phyloP scores from a whole-genome alignment of 2,888 invertebrate genomes.

The Brenthis ino region DNA sequence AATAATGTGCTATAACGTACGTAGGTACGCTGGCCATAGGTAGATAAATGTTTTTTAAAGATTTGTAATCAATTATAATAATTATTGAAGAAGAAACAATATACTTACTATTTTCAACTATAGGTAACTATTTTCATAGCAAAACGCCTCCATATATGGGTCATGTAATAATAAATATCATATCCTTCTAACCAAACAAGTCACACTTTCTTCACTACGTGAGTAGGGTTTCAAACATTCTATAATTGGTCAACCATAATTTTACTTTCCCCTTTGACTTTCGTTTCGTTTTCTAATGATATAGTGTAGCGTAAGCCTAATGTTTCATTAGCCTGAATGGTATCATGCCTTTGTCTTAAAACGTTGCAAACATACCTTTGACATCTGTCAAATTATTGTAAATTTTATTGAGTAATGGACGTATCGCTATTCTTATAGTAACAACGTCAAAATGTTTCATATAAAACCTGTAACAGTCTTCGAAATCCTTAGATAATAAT shows the following conservation, averaged over 20 bases:
- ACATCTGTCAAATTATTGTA: conserved; percentile 13
- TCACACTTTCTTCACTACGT: conserved; percentile 37
- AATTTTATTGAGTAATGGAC: neutral
- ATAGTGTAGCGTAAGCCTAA: conserved; percentile 23
- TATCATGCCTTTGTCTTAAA: conserved; percentile 6
- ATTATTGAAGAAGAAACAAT: too few relatives aligned
- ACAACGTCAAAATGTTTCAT: too few relatives aligned
- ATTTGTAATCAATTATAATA: too few relatives aligned
- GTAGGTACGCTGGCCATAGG: too few relatives aligned
- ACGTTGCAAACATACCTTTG: neutral
- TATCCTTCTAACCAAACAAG: conserved; percentile 23
- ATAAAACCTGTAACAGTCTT: too few relatives aligned
- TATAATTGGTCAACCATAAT: conserved; percentile 38
- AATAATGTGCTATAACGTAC: too few relatives aligned
- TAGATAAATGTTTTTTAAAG: too few relatives aligned
- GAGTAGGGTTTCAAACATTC: conserved; percentile 30
- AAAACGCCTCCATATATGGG: neutral
- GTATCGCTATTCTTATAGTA: neutral
- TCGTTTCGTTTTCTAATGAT: conserved; percentile 40
- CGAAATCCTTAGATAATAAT: too few relatives aligned
- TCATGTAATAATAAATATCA: conserved; percentile 4
- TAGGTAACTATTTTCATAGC: too few relatives aligned
- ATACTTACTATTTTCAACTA: too few relatives aligned
- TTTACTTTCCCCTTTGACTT: conserved; percentile 39
- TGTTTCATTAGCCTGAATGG: conserved; percentile 26